Percentiles rank a stretch among this genome's conserved stretches.
Evolutionary conservation across 2,888 invertebrate species (phyloP).

Genomic region (Trissolcus japonicus): DNA sequence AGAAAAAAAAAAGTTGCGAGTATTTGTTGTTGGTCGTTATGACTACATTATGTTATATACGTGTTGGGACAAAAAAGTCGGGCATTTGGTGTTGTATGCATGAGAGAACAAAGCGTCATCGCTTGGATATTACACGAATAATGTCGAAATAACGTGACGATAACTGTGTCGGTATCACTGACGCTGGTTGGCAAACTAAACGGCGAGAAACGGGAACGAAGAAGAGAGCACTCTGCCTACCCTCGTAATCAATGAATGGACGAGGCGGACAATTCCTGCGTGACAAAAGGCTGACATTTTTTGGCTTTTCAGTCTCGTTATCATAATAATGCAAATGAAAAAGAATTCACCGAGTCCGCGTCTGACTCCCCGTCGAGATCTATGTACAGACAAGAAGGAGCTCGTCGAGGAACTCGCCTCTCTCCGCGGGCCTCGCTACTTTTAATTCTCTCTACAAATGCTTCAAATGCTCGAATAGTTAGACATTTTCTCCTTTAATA

Average conservation of each 20-base stretch:
- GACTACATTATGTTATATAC: background rate
- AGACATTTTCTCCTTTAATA: slow-evolving; percentile 47
- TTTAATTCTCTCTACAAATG: slow-evolving; percentile 59
- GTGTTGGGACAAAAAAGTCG: slow-evolving; percentile 15
- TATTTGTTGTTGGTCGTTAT: too few relatives aligned
- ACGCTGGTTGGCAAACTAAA: slow-evolving; percentile 57
- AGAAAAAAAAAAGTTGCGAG: too few relatives aligned
- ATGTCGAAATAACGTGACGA: slow-evolving; percentile 53
- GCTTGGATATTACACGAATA: slow-evolving; percentile 48
- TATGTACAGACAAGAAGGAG: slow-evolving; percentile 57
- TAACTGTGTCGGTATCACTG: slow-evolving; percentile 55
- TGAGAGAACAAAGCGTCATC: slow-evolving; percentile 42
- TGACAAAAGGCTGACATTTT: slow-evolving; percentile 72
- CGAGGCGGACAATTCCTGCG: slow-evolving; percentile 72
- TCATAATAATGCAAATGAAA: slow-evolving; percentile 75
- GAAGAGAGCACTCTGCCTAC: slow-evolving; percentile 59
- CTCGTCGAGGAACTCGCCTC: slow-evolving; percentile 44
- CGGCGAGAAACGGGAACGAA: slow-evolving; percentile 55
- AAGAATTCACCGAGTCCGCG: slow-evolving; percentile 67
- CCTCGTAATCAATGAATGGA: slow-evolving; percentile 73
- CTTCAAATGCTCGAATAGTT: slow-evolving; percentile 57
- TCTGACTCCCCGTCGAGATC: slow-evolving; percentile 57
- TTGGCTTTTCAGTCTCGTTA: slow-evolving; percentile 75
- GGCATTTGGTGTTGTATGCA: slow-evolving; percentile 41
- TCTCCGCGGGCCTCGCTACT: slow-evolving; percentile 49